Evolutionary conservation across 2,888 invertebrate genomes (phyloP).

Genomic region (Microctonus aethiopoides): DNA sequence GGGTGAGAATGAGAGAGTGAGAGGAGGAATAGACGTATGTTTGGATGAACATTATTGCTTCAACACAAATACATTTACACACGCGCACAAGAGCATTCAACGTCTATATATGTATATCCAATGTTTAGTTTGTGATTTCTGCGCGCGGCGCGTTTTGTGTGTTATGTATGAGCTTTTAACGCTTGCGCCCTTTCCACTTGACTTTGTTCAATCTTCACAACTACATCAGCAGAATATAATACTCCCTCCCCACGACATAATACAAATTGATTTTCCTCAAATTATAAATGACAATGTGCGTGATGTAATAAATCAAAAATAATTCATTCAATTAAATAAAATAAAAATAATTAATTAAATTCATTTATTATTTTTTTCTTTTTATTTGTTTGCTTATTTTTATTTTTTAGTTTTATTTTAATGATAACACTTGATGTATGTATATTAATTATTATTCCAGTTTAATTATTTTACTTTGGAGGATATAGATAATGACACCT

Average conservation of each 20-base stretch:
- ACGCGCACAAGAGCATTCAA: not conserved
- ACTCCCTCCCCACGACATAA: slow-evolving; percentile 20
- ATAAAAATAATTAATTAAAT: not conserved
- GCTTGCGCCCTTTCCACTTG: slow-evolving; percentile 28
- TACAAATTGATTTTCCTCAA: slow-evolving; percentile 25
- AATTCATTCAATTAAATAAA: not conserved
- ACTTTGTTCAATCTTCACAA: slow-evolving; percentile 32
- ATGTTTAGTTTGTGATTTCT: slow-evolving; percentile 26
- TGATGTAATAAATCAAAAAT: not conserved
- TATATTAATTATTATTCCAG: too few species aligned
- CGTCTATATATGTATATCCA: not conserved
- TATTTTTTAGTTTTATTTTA: too few species aligned
- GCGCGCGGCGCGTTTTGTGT: not conserved
- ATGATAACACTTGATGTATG: too few species aligned
- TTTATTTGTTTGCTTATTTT: too few species aligned
- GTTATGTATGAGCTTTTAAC: slow-evolving; percentile 17
- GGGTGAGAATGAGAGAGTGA: slow-evolving; percentile 31
- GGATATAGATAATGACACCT: slow-evolving; percentile 1
- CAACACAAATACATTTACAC: slow-evolving; percentile 29
- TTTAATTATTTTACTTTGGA: slow-evolving; percentile 6
- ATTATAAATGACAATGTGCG: slow-evolving; percentile 1
- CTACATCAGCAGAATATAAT: slow-evolving; percentile 30
- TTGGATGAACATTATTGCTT: slow-evolving; percentile 30
- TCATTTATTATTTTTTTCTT: too few species aligned
- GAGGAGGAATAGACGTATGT: slow-evolving; percentile 11